Evolutionary conservation across 2,113 vertebrate species (phyloP).

Genomic region (Grantiella picta): DNA sequence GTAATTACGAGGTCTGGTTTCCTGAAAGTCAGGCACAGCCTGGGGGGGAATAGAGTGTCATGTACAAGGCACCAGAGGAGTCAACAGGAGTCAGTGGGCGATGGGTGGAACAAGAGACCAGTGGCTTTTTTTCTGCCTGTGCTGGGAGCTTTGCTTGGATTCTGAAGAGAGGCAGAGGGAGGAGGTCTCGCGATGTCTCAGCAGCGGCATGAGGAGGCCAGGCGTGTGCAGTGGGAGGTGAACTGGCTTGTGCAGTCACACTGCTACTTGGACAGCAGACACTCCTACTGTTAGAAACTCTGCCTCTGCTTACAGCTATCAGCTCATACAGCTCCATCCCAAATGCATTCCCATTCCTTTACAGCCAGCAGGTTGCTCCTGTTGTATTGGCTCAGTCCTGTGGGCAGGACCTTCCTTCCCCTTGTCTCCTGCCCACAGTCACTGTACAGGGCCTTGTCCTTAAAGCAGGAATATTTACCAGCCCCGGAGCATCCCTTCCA

Average conservation of each 20-base stretch:
- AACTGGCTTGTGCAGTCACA: not conserved
- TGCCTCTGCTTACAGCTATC: not conserved
- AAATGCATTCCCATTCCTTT: not conserved
- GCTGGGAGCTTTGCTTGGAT: not conserved
- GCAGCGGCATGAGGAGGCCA: not conserved
- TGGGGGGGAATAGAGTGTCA: conserved; percentile 81
- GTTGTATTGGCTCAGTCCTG: not conserved
- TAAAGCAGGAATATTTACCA: not conserved
- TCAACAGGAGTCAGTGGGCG: not conserved
- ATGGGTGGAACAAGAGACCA: not conserved
- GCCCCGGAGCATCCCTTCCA: not conserved
- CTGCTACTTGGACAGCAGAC: not conserved
- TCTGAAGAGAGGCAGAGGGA: not conserved
- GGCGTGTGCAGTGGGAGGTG: not conserved
- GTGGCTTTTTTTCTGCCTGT: not conserved
- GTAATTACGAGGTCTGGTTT: conserved; percentile 98
- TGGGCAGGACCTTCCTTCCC: not conserved
- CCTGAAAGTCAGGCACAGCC: conserved; percentile 97
- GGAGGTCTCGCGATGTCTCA: not conserved
- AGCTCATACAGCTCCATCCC: not conserved
- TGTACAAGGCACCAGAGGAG: conserved; percentile 53
- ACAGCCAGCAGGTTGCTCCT: not conserved
- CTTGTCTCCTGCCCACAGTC: not conserved
- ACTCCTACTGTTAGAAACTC: not conserved
- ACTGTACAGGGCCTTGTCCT: not conserved